A percentile compares a stretch with the other conserved stretches of the same genome.
Conservation (phyloP, 2,797 vertebrate genomes). For the Megalops cyprinoides region DNA sequence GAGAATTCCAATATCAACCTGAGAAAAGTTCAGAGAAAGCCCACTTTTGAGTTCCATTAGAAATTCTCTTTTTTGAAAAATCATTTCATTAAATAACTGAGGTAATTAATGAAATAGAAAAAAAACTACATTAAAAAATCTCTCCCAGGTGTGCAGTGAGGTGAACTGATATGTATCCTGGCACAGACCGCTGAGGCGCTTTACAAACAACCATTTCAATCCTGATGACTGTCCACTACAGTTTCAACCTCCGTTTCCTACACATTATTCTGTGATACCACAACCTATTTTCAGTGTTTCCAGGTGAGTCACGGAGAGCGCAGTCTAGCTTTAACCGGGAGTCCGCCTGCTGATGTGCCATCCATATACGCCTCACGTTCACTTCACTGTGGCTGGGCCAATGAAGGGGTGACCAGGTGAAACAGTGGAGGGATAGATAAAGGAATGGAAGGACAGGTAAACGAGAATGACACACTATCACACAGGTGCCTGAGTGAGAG, state of each 20-base stretch:
- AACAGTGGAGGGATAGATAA: not conserved
- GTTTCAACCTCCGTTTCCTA: not conserved
- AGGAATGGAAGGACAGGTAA: not conserved
- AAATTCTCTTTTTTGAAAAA: not conserved
- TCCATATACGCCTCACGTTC: not conserved
- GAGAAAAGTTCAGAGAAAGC: not conserved
- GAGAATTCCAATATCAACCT: not conserved
- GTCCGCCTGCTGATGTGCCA: not conserved
- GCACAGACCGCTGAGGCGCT: not conserved
- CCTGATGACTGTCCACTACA: slow-evolving; percentile 8
- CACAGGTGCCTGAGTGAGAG: not conserved
- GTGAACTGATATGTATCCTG: not conserved
- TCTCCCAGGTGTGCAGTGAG: not conserved
- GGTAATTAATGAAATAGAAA: not conserved
- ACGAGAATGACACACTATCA: not conserved
- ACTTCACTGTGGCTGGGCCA: not conserved
- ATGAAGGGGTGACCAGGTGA: not conserved
- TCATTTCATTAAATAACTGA: not conserved
- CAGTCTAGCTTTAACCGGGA: not conserved
- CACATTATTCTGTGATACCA: not conserved
- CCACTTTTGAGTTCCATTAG: not conserved
- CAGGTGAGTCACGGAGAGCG: not conserved
- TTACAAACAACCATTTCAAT: not conserved
- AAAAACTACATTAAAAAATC: not conserved
- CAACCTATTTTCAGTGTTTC: not conserved